Evolutionary conservation across 2,888 invertebrate species (phyloP).

Genomic region (Physocephala rufipes): DNA sequence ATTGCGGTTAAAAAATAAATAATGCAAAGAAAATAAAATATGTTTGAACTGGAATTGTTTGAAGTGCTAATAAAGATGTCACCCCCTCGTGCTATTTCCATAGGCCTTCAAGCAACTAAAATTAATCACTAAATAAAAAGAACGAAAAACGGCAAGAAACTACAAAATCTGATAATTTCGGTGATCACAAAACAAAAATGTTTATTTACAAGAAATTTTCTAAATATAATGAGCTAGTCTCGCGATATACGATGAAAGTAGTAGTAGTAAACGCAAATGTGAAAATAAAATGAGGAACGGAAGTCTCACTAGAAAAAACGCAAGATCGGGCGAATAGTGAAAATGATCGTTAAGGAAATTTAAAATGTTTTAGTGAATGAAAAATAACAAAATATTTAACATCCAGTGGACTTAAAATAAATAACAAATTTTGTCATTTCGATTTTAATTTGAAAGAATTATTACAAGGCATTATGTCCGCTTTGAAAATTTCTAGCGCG

Average conservation of each 20-base stretch:
- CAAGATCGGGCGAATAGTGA: background rate
- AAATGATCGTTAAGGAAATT: background rate
- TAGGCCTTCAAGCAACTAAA: conserved; percentile 24
- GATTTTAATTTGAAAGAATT: too few relatives aligned
- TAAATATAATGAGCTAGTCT: conserved; percentile 5
- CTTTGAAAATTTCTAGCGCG: too few relatives aligned
- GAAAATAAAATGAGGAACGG: conserved; percentile 5
- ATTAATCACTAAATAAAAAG: conserved; percentile 19
- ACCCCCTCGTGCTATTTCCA: background rate
- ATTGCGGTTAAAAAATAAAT: too few relatives aligned
- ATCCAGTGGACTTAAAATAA: too few relatives aligned
- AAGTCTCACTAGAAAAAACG: background rate
- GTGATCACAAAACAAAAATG: conserved; percentile 56
- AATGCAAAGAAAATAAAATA: too few relatives aligned
- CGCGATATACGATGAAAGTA: conserved; percentile 15
- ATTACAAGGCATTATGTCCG: too few relatives aligned
- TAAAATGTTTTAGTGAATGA: conserved; percentile 3
- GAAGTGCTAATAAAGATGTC: too few relatives aligned
- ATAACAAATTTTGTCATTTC: too few relatives aligned
- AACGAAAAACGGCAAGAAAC: conserved; percentile 34
- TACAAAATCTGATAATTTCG: conserved; percentile 48
- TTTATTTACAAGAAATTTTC: conserved; percentile 44
- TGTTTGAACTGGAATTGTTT: too few relatives aligned
- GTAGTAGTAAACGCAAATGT: conserved; percentile 35
- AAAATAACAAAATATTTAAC: too few relatives aligned